Conservation (phyloP, 2,113 vertebrate genomes). For the Pleuronectes platessa region DNA sequence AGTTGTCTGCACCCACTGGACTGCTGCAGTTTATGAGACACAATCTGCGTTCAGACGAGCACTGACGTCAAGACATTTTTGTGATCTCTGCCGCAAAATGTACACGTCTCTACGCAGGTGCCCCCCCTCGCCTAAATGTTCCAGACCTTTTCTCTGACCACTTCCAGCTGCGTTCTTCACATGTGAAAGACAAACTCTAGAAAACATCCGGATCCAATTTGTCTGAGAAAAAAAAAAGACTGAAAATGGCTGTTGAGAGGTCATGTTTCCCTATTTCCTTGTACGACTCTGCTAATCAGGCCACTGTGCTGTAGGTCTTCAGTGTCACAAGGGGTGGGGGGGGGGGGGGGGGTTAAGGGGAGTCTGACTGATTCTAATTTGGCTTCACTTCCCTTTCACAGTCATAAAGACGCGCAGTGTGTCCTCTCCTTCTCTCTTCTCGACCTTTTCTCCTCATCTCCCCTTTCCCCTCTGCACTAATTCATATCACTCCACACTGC, state of each 20-base stretch:
- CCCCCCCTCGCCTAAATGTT: no score
- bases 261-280: background rate
- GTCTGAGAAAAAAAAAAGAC: background rate
- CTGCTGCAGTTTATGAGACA: background rate
- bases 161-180: no score
- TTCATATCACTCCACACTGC: background rate
- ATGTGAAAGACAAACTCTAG: no score
- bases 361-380: constrained; percentile 25
- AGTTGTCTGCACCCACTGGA: background rate
- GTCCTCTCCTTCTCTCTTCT: constrained; percentile 10
- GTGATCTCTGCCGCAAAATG: no score
- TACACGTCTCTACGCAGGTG: no score
- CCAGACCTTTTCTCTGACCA: no score
- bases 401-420: no score
- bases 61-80: no score
- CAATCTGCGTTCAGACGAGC: no score
- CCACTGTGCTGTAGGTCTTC: background rate
- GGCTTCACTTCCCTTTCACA: constrained; percentile 12
- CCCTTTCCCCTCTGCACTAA: background rate
- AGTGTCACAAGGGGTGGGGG: background rate
- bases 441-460: constrained; percentile 1
- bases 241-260: background rate
- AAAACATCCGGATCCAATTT: no score
- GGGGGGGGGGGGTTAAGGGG: no score
- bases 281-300: background rate